Base-by-base conservation (phyloP, 2,888 invertebrate species). In the Acleris sparsana region DNA sequence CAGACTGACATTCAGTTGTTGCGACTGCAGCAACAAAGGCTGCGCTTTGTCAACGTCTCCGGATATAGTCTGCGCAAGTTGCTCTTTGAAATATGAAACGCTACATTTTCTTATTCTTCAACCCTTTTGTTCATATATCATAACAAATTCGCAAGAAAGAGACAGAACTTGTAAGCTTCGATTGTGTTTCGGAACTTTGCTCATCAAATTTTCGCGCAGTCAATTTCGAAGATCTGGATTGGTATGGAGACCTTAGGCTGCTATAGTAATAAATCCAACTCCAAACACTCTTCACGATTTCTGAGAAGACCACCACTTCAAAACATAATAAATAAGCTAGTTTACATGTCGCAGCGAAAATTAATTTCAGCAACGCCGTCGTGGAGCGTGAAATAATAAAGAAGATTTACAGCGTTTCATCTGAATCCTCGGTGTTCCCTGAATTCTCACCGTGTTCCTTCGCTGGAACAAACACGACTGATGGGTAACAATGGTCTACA, bases 301-400 rank as follows among this genome's bases (percentile, higher is more conserved):
- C 39, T 39, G 13, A 39, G 39, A 4, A 39, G 39, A 4, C 13
- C 11, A 13, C 0, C 13, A 11, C 13, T 39, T 39, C 4, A 39
- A 39, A 13, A 39, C 39, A 39, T 39, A 4, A 39, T 39, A 39
- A 39, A 63, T 18, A 29, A 55, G 55, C 44, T 49, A 43, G 53
- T 48, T 48, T 53, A 20, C 58, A 60, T 56, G 29, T 33, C 29
- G 25, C 9, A 4, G n/a, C 20, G 44, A 29, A 43, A 43, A 29
- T 64, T 57, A 43, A 56, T 59, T 64, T 59, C 51, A 39, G 49
- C 43, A 20, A 53, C n/a, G 25, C n/a, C 20, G 22, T 29, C 56
- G 51, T 20, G 49, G 22, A 43, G 65, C 60, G 55, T 51, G 49
- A 65, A 64, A 64, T 64, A 62, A 62, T 55, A 60, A 61, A 55